Evolutionary conservation across 2,888 invertebrate genomes (phyloP).

Genomic region (Opisthograptis luteolata): DNA sequence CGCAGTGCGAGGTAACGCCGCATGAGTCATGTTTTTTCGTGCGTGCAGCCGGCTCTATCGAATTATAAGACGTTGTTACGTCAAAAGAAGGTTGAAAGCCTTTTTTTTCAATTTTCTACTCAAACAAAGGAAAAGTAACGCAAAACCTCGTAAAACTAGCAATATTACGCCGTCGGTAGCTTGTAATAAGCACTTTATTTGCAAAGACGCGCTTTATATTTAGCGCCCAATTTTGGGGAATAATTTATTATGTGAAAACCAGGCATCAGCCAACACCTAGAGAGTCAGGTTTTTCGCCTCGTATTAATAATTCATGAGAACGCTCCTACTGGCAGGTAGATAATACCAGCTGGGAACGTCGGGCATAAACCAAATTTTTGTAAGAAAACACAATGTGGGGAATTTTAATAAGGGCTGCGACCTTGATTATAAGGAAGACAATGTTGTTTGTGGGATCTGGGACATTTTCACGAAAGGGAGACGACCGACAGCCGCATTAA

Average conservation of each 20-base stretch:
- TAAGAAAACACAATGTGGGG: slow-evolving; percentile 21
- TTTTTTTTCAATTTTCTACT: no score
- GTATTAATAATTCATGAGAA: slow-evolving; percentile 29
- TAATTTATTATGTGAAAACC: slow-evolving; percentile 22
- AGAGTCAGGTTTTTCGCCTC: slow-evolving; percentile 20
- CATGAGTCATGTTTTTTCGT: no score
- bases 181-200: slow-evolving; percentile 1
- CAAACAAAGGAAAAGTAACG: not conserved
- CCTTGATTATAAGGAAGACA: slow-evolving; percentile 12
- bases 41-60: no score
- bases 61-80: no score
- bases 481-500: not conserved
- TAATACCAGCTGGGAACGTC: slow-evolving; percentile 11
- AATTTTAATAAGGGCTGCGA: slow-evolving; percentile 18
- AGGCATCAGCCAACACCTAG: slow-evolving; percentile 24
- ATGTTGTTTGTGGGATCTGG: not conserved
- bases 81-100: no score
- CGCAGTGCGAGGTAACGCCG: no score
- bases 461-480: not conserved
- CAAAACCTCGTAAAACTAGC: not conserved
- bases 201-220: slow-evolving; percentile 16
- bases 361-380: slow-evolving; percentile 25
- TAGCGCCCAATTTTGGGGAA: slow-evolving; percentile 20
- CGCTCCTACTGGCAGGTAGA: slow-evolving; percentile 17
- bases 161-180: not conserved